Evolutionary conservation across 2,888 invertebrate species (phyloP).

Genomic region (Prosopocoilus inquinatus): DNA sequence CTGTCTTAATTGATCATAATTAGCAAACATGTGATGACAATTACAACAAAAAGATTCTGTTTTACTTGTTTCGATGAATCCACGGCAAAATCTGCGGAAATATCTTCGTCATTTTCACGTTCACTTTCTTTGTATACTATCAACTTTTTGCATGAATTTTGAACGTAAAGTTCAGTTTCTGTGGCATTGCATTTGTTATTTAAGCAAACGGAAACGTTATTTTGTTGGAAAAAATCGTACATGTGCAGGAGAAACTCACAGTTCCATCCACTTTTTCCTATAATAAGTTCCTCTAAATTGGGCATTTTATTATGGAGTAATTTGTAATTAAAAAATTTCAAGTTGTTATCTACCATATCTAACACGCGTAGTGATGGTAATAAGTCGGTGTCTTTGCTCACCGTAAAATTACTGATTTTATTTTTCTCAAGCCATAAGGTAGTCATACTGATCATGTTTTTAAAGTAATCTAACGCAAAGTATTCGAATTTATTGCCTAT

Average conservation of each 20-base stretch:
- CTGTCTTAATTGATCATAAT: background rate
- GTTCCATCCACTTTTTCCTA: conserved; percentile 42
- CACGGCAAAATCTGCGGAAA: conserved; percentile 29
- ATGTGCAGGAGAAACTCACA: conserved; percentile 45
- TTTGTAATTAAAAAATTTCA: conserved; percentile 40
- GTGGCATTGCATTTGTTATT: conserved; percentile 35
- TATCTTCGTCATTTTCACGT: conserved; percentile 25
- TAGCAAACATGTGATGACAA: background rate
- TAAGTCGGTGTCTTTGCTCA: conserved; percentile 35
- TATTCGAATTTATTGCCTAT: conserved; percentile 39
- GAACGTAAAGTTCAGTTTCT: conserved; percentile 31
- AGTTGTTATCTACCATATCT: conserved; percentile 41
- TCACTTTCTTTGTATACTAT: conserved; percentile 2
- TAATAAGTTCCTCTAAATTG: conserved; percentile 40
- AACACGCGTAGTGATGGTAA: conserved; percentile 36
- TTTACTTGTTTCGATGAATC: conserved; percentile 18
- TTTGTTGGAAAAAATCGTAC: conserved; percentile 38
- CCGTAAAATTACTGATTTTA: conserved; percentile 34
- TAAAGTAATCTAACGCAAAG: conserved; percentile 38
- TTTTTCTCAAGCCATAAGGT: conserved; percentile 45
- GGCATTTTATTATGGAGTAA: conserved; percentile 40
- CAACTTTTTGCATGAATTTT: conserved; percentile 29
- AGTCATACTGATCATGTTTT: conserved; percentile 38
- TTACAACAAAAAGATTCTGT: background rate
- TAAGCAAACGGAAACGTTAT: conserved; percentile 40